Evolutionary conservation across 2,113 vertebrate species (phyloP).

Genomic region (Chaetura pelagica): DNA sequence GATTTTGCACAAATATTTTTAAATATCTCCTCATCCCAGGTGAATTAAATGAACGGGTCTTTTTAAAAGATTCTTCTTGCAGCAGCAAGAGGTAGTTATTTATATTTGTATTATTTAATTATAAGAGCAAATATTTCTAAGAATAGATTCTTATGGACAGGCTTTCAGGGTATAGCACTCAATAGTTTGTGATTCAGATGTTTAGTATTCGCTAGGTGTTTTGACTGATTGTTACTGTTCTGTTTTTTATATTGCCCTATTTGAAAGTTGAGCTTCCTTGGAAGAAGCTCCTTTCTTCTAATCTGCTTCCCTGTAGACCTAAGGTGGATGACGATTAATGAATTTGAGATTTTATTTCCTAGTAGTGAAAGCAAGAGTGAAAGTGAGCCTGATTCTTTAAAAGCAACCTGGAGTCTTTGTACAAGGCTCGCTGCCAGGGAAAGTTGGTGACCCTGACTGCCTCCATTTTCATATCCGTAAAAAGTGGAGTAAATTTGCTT

Average conservation of each 20-base stretch:
- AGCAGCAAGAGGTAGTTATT: background rate
- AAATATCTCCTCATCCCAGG: background rate
- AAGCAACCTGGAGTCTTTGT: background rate
- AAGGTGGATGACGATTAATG: background rate
- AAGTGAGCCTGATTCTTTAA: background rate
- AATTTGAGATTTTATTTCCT: background rate
- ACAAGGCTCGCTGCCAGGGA: background rate
- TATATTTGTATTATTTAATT: background rate
- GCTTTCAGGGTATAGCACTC: background rate
- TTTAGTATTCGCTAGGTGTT: background rate
- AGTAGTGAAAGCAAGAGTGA: background rate
- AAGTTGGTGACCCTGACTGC: background rate
- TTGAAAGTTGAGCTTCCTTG: background rate
- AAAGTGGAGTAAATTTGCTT: background rate
- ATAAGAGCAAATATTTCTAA: background rate
- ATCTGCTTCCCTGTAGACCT: background rate
- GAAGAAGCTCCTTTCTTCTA: background rate
- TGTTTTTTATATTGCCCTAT: background rate
- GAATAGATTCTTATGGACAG: background rate
- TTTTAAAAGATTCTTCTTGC: background rate
- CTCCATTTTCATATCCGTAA: background rate
- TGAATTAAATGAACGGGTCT: background rate
- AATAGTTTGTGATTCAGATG: background rate
- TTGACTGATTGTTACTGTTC: background rate
- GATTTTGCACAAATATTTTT: background rate